Conservation (phyloP, 2,113 vertebrate genomes). For the Manacus vitellinus region DNA sequence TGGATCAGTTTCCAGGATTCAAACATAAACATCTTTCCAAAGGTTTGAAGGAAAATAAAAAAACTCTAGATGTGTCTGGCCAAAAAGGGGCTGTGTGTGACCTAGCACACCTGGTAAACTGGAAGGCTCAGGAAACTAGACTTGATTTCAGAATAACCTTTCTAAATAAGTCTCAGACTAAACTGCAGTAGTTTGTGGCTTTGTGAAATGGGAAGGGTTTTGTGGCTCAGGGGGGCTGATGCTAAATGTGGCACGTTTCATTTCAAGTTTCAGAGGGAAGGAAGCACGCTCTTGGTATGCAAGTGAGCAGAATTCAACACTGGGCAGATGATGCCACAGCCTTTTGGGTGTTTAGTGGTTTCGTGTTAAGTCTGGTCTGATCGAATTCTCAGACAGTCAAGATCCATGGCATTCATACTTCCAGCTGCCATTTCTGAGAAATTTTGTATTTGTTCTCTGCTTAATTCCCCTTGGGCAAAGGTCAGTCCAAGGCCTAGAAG, state of each 20-base stretch:
- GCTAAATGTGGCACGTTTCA: background rate
- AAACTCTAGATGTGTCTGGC: background rate
- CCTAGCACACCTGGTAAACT: background rate
- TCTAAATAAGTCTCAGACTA: background rate
- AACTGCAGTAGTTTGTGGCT: background rate
- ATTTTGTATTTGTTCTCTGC: background rate
- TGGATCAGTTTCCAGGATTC: background rate
- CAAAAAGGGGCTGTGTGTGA: background rate
- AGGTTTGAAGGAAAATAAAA: background rate
- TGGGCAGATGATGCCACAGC: background rate
- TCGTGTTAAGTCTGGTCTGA: background rate
- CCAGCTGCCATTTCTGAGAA: background rate
- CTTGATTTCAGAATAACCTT: background rate
- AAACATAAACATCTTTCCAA: background rate
- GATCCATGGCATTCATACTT: background rate
- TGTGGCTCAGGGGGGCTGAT: background rate
- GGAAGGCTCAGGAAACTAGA: background rate
- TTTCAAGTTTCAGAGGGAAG: conserved; percentile 51
- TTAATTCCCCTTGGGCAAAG: background rate
- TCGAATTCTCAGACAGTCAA: background rate
- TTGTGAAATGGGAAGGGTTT: conserved; percentile 1
- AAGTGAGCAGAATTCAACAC: background rate
- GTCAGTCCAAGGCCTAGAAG: background rate
- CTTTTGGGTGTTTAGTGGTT: background rate
- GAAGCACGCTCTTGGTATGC: background rate